A percentile compares a stretch with the other conserved stretches of the same genome.
Evolutionary conservation across 2,888 invertebrate genomes (phyloP).

Genomic region (Anorthoa munda): DNA sequence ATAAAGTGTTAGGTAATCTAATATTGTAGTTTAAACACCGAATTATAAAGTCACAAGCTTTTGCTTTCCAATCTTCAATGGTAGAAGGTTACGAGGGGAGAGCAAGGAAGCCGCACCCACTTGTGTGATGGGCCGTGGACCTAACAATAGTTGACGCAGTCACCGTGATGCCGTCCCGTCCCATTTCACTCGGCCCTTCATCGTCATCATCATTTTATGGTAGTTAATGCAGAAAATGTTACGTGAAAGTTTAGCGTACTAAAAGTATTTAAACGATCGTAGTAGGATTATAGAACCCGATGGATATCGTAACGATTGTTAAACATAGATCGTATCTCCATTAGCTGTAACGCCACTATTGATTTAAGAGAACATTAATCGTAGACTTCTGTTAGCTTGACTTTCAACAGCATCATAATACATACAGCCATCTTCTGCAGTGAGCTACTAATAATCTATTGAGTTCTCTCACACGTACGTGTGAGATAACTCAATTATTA

Average conservation of each 20-base stretch:
- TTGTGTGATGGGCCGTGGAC: constrained; percentile 72
- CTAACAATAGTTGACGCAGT: constrained; percentile 75
- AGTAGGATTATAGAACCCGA: not conserved
- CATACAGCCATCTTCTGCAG: not conserved
- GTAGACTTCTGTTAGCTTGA: not conserved
- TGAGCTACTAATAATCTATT: not conserved
- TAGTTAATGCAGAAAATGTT: constrained; percentile 2
- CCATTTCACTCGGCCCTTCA: constrained; percentile 51
- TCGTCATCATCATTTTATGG: constrained; percentile 9
- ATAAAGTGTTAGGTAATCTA: not conserved
- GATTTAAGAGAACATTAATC: not conserved
- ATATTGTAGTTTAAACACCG: too few species aligned
- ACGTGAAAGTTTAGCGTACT: constrained; percentile 19
- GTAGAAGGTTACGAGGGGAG: constrained; percentile 61
- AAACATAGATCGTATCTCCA: not conserved
- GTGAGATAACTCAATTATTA: too few species aligned
- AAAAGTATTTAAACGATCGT: too few species aligned
- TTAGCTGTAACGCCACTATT: not conserved
- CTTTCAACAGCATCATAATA: not conserved
- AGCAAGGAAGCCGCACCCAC: constrained; percentile 78
- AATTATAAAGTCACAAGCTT: not conserved
- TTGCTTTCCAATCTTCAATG: constrained; percentile 25
- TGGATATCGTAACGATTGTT: not conserved
- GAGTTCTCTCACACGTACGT: not conserved
- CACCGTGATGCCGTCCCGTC: constrained; percentile 62